Base-by-base conservation (phyloP, 2,113 vertebrate species). In the Pogonocichla stellata region DNA sequence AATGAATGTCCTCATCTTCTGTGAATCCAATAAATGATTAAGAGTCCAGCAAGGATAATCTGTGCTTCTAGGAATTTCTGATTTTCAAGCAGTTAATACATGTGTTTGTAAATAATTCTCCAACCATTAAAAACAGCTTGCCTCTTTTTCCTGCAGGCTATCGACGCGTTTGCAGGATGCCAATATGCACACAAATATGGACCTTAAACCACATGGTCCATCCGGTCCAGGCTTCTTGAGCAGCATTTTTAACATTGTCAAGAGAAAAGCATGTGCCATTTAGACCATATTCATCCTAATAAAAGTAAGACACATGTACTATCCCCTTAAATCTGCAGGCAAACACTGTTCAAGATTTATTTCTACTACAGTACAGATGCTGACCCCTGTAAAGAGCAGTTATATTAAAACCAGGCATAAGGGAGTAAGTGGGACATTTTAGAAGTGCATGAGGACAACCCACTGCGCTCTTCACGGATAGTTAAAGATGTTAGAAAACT, bases 31-130 rank as follows among this genome's bases (percentile, higher is more conserved):
- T 43, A 78, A 71, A 74, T 65, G 6, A 58, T 36, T 54, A 31
- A 34, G 62, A 75, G 42, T 51, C 29, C 74, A 92, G 50, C 14
- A 87, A 93, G 74, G 62, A 92, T 18, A 88, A 77, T 60, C 17
- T 50, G 31, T 60, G 43, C 53, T 80, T 80, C 73, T 64, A 51
- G 53, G 75, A 86, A 54, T 64, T 88, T 88, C 65, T 84, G 56
- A 45, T 45, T 96, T 85, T 91, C 56, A 80, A 60, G 47, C 64
- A 70, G 54, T 60, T 86, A 70, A 92, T 86, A 43, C 17, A 71
- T 5, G 1, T 80, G 62, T 92, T 96, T 90, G 47, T 87, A 92
- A 97, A 94, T 86, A 86, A 86, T 84, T 90, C 64, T 82, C 31
- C 60, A 67, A 23, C 25, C 51, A 78, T 81, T 66, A 86, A 84